Base-by-base conservation (phyloP, 2,888 invertebrate genomes). In the Macrostomum cliftonense region DNA sequence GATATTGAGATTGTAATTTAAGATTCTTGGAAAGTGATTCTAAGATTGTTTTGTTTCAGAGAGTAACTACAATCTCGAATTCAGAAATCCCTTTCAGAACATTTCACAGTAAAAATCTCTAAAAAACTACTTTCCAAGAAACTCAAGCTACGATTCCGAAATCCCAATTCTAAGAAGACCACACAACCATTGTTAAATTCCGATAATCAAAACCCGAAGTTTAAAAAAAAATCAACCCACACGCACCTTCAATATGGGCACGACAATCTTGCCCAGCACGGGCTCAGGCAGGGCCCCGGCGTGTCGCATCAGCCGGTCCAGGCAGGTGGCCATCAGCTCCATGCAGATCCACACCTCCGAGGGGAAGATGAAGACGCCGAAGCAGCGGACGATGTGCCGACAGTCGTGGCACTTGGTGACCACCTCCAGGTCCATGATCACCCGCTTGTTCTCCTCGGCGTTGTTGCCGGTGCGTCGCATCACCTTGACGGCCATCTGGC, bases 331-430 rank as follows among this genome's bases (percentile, higher is more conserved):
- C 97, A 99, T 97, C 57, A 95, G 76, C 73, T 97, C 97, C 97
- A 97, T 99, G 70, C 95, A 97, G 65, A 99, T 95, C 89, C 95
- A 95, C 1, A 97, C 93, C 70, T 95, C 91, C 53, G 86, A 82
- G 67, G 87, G 60, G 0, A 87, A 89, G 49, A 97, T 89, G 73
- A 97, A 93, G 73, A 89, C 93, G 40, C 97, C 97, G 62, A 88
- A 77, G 70, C 93, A 97, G 67, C 87, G 80, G 59, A 97, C 95
- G 59, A 97, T 97, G 73, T 83, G 91, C 38, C 83, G 83, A 72
- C 93, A 95, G 71, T 88, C 89, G 63, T 89, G 86, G 19, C 91
- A 91, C 58, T 91, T 83, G n/a, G 91, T 77, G 50, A 97, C 91
- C 44, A 97, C 93, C 71, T 95, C 91, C 56, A 97, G 76, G 72